A percentile compares a stretch with the other conserved stretches of the same genome.
Evolutionary conservation across 2,888 invertebrate genomes (phyloP).

Genomic region (Chalcis sispes): DNA sequence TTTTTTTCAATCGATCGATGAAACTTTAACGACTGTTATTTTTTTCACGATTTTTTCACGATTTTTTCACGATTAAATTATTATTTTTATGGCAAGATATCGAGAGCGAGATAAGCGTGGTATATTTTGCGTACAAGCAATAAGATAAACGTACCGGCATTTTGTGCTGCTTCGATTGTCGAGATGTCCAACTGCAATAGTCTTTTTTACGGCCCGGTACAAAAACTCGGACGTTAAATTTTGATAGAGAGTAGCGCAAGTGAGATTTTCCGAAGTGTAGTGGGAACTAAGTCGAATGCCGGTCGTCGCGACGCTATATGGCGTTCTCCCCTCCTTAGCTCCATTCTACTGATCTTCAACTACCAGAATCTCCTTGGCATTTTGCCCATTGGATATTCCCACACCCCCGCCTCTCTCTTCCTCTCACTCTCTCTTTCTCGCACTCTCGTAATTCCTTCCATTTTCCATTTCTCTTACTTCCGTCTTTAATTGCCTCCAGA

Average conservation of each 20-base stretch:
- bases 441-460: constrained; percentile 4
- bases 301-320: constrained; percentile 78
- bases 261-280: constrained; percentile 65
- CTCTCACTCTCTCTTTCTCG: neutral
- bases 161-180: constrained; percentile 58
- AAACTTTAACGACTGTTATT: no score
- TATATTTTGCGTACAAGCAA: neutral
- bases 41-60: no score
- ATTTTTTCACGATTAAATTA: no score
- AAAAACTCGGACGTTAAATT: no score
- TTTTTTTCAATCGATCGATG: no score
- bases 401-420: constrained; percentile 66
- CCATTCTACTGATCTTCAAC: constrained; percentile 63
- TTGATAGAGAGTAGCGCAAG: no score
- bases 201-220: no score
- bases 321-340: constrained; percentile 74
- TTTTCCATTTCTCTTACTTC: neutral
- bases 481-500: constrained; percentile 57
- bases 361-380: constrained; percentile 67
- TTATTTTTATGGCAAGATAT: no score
- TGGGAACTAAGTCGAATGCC: constrained; percentile 71
- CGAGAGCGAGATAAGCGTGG: neutral
- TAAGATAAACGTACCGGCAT: constrained; percentile 71
- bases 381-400: constrained; percentile 71
- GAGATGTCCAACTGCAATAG: no score